phyloP scores from a whole-genome alignment of 30 jellyfish, hydroid and myxozoan genomes.

The Pseudorhiza aurosa region DNA sequence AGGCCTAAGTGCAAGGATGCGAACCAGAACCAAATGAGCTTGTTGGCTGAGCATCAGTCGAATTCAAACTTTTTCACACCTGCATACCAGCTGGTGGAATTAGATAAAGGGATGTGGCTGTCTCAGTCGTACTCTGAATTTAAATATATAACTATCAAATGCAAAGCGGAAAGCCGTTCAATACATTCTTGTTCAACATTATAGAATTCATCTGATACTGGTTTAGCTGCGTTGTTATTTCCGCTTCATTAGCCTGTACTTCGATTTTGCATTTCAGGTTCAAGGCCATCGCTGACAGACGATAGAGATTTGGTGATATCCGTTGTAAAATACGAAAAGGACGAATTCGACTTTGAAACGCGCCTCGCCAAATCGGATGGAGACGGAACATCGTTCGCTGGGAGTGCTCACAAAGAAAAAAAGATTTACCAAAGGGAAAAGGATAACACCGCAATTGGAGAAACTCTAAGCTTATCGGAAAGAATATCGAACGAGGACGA shows the following conservation, averaged over 20 bases:
- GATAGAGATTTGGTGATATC: slow-evolving; percentile 17
- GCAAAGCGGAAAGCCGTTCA: too few species aligned
- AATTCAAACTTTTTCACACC: not conserved
- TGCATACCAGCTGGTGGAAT: slow-evolving; percentile 8
- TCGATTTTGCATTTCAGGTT: not conserved
- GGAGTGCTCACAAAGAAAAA: not conserved
- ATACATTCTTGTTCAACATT: too few species aligned
- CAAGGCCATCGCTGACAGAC: not conserved
- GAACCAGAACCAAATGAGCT: not conserved
- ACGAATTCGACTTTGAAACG: slow-evolving; percentile 2
- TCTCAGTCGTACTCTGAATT: not conserved
- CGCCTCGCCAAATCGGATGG: not conserved
- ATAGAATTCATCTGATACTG: too few species aligned
- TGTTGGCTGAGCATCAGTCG: not conserved
- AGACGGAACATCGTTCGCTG: not conserved
- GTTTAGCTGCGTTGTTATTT: too few species aligned
- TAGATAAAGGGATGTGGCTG: slow-evolving; percentile 4
- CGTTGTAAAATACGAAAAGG: not conserved
- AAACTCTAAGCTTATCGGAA: not conserved
- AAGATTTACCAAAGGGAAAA: not conserved
- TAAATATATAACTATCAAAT: too few species aligned
- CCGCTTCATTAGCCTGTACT: too few species aligned
- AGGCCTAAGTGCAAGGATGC: too few species aligned
- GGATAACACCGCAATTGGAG: not conserved
- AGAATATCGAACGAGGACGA: not conserved